Base-by-base conservation (phyloP, 2,888 invertebrate species). In the Melanostoma mellinum region DNA sequence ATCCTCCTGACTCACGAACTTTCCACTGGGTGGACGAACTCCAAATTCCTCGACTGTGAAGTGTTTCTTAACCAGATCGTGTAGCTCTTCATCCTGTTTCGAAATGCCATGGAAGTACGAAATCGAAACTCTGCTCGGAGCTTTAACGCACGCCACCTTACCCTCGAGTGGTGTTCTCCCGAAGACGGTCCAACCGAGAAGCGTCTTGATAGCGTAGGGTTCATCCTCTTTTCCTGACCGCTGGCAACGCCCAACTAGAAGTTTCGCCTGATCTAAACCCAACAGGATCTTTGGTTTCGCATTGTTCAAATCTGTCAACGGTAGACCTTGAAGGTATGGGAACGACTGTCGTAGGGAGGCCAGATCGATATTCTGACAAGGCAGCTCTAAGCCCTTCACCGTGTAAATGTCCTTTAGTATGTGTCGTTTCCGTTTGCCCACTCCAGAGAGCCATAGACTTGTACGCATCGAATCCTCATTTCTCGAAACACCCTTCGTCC, bases 171-270 rank as follows among this genome's bases (percentile, higher is more conserved):
- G 10, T 36, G 56, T 36, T 32, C n/a, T 50, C 30, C 56, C 61
- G 30, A 69, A 71, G 35, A 71, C 52, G 4, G 56, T 53, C 67
- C 72, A 78, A 53, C 60, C 78, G 5, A 72, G 67, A 8, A 67
- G 30, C 6, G 71, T 58, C 44, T 71, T 65, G 3, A 71, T 44
- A 20, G 71, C 65, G 42, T 56, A 35, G 3, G 56, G 65, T 8
- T 56, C 55, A 30, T 76, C 44, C 6, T 55, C 48, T 6, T 20
- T 50, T 1, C 56, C 63, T 5, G 33, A 10, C 1, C 55, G 40
- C 3, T 71, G 48, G 1, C 32, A 8, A 3, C 42, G n/a, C 5
- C 55, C 30, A 3, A 46, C 20, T 3, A 69, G 55, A 48, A 63
- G 38, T 30, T 76, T 75, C 8, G 75, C 53, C 33, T 69, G 76